These are phyloP conservation scores for Dasysyrphus albostriatus DNA, from an alignment of 2,888 invertebrate genomes.

Conservation along the genomic window DNA sequence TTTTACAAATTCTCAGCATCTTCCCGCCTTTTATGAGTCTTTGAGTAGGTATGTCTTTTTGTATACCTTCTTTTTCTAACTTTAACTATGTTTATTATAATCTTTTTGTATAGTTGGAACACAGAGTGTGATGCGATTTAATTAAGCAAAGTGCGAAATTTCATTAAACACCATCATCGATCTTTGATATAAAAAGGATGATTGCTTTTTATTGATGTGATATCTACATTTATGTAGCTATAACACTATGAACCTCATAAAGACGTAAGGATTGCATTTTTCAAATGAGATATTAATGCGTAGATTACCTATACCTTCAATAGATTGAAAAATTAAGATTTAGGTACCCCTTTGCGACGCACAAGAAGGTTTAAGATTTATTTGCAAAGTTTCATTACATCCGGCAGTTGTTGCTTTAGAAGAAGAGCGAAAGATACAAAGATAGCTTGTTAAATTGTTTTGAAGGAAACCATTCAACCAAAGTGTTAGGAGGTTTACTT, in stretches of 20 bases:
- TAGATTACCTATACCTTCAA: constrained; percentile 16
- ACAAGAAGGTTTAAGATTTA: constrained; percentile 54
- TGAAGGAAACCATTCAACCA: constrained; percentile 11
- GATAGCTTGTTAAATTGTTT: constrained; percentile 59
- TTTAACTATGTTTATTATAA: background rate
- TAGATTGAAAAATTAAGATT: constrained; percentile 1
- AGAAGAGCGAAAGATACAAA: constrained; percentile 29
- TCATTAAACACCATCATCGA: constrained; percentile 70
- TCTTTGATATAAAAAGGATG: constrained; percentile 41
- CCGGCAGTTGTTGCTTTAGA: background rate
- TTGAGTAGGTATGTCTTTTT: background rate
- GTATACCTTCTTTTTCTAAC: background rate
- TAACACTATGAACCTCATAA: background rate
- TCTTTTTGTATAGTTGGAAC: constrained; percentile 6
- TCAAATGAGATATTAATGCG: constrained; percentile 59
- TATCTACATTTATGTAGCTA: constrained; percentile 58
- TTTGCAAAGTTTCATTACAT: constrained; percentile 58
- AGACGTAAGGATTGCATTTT: background rate
- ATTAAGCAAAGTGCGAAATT: constrained; percentile 70
- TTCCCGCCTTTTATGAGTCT: constrained; percentile 1
- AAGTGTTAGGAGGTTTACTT: constrained; percentile 38
- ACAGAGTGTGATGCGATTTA: constrained; percentile 50
- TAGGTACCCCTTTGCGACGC: background rate
- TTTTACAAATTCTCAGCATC: constrained; percentile 38
- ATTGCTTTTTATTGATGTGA: constrained; percentile 51